A percentile compares a stretch with the other conserved stretches of the same genome.
These are phyloP conservation scores for Ecdyonurus torrentis DNA, from an alignment of 2,888 invertebrate genomes.

Conservation along the genomic window DNA sequence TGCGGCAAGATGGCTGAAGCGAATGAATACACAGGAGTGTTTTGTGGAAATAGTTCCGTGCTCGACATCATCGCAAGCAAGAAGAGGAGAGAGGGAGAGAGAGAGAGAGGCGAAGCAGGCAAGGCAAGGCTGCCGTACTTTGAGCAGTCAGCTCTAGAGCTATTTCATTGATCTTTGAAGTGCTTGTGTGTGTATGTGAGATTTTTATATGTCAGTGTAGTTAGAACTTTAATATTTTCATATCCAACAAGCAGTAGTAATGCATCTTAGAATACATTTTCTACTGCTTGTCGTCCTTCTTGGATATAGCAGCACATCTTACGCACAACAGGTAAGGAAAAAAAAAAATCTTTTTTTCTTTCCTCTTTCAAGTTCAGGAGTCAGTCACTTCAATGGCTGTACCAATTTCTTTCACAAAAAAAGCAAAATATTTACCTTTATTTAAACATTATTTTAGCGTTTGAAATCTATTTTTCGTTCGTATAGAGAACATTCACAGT, in stretches of 20 bases:
- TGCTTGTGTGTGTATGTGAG: neutral
- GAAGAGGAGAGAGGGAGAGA: neutral
- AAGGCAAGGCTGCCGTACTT: too few relatives aligned
- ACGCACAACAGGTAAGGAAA: constrained; percentile 55
- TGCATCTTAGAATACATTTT: constrained; percentile 62
- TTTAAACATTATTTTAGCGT: too few relatives aligned
- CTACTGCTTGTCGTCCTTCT: constrained; percentile 53
- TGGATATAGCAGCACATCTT: constrained; percentile 39
- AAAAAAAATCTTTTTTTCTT: neutral
- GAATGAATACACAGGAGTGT: neutral
- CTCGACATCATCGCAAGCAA: neutral
- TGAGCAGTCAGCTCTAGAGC: neutral
- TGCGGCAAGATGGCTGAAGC: neutral
- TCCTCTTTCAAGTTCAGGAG: neutral
- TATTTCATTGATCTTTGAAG: neutral
- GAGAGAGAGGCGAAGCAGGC: neutral
- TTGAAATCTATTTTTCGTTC: too few relatives aligned
- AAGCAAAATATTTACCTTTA: neutral
- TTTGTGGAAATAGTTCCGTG: neutral
- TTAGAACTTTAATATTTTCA: neutral
- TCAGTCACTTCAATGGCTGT: neutral
- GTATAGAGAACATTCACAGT: too few relatives aligned
- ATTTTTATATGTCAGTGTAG: neutral
- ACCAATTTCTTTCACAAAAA: neutral
- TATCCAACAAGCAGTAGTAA: constrained; percentile 31